phyloP scores from a whole-genome alignment of 2,888 invertebrate species.

The Drosophila prostipennis region DNA sequence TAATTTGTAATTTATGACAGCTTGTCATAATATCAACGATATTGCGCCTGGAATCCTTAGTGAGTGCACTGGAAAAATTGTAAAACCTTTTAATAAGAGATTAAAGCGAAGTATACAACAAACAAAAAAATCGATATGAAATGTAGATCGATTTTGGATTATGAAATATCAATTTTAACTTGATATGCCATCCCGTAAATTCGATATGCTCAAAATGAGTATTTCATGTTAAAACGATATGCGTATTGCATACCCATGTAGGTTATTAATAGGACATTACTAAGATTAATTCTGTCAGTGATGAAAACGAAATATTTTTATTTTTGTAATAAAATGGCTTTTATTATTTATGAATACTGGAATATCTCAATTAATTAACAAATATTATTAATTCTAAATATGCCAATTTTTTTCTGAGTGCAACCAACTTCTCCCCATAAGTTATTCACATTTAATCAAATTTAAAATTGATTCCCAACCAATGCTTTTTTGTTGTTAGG shows the following conservation, averaged over 20 bases:
- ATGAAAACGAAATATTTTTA: not conserved
- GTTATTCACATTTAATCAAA: slow-evolving; percentile 37
- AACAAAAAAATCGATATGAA: no score
- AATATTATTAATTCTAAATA: no score
- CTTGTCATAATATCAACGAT: slow-evolving; percentile 76
- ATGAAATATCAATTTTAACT: no score
- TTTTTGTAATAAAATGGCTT: not conserved
- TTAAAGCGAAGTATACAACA: not conserved
- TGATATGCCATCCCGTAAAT: no score
- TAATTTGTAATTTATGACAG: slow-evolving; percentile 81
- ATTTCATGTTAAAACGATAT: no score
- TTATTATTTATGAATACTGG: not conserved
- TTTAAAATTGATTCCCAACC: slow-evolving; percentile 34
- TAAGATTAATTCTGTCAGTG: no score
- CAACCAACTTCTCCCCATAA: not conserved
- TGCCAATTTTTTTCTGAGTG: not conserved
- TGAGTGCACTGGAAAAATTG: slow-evolving; percentile 4
- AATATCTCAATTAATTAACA: no score
- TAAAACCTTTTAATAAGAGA: not conserved
- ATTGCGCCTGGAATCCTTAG: slow-evolving; percentile 15
- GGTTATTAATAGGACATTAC: no score
- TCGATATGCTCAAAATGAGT: no score
- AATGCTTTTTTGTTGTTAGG: slow-evolving; percentile 20
- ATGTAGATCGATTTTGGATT: no score
- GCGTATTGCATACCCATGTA: no score